Evolutionary conservation across 2,797 vertebrate genomes (phyloP).

Genomic region (Knipowitschia caucasica): DNA sequence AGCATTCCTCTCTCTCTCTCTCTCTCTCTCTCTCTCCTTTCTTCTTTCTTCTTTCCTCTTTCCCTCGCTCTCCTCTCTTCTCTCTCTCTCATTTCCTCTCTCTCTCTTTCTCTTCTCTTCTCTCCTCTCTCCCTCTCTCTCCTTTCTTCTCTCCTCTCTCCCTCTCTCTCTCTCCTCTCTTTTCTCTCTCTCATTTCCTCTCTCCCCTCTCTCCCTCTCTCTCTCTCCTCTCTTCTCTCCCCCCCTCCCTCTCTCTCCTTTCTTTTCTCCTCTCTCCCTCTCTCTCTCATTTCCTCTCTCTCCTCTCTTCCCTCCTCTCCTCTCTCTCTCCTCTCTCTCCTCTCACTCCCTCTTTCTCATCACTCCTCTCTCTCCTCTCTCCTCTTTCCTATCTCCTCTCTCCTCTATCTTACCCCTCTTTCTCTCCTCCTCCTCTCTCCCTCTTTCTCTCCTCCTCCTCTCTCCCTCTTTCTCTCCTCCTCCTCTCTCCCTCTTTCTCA

Average conservation of each 20-base stretch:
- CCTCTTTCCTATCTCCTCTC: too few species aligned
- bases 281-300: too few species aligned
- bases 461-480: constrained; percentile 21
- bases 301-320: constrained; percentile 29
- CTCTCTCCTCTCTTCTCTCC: constrained; percentile 28
- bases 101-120: constrained; percentile 31
- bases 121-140: constrained; percentile 33
- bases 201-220: constrained; percentile 39
- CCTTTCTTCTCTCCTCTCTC: constrained; percentile 31
- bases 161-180: constrained; percentile 17
- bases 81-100: constrained; percentile 30
- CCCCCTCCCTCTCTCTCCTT: constrained; percentile 29
- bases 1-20: constrained; percentile 46
- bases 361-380: constrained; percentile 2
- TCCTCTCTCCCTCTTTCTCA: constrained; percentile 44
- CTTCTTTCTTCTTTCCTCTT: constrained; percentile 36
- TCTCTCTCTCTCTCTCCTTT: constrained; percentile 21
- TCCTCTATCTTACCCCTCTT: too few species aligned
- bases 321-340: constrained; percentile 33
- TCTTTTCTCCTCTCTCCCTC: constrained; percentile 25
- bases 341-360: constrained; percentile 1
- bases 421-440: constrained; percentile 27
- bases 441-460: constrained; percentile 18
- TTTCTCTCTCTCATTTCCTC: neutral
- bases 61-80: constrained; percentile 8